Conservation (phyloP, 2,888 invertebrate genomes). For the Lacanobia oleracea region DNA sequence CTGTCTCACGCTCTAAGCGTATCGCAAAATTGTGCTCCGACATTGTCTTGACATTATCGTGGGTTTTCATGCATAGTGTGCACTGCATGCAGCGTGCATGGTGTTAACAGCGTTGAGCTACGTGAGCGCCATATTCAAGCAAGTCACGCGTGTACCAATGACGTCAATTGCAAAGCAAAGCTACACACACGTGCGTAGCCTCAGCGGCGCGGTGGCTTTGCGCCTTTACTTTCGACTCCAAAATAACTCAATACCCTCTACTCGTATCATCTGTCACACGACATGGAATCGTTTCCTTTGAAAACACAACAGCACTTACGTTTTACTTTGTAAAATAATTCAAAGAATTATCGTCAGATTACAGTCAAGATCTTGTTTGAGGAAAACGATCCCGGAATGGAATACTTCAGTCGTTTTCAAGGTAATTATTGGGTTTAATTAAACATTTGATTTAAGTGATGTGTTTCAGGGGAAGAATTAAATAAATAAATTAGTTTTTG, state of each 20-base stretch:
- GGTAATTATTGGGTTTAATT: slow-evolving; percentile 51
- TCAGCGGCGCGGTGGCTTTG: too few relatives aligned
- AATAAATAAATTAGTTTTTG: slow-evolving; percentile 34
- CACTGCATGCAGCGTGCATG: too few relatives aligned
- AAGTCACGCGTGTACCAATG: too few relatives aligned
- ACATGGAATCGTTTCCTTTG: neutral
- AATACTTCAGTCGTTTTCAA: slow-evolving; percentile 32
- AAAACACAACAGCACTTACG: slow-evolving; percentile 24
- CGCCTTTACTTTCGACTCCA: too few relatives aligned
- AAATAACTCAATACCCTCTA: neutral
- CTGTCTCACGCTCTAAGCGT: too few relatives aligned
- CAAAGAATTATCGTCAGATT: slow-evolving; percentile 45
- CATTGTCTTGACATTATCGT: too few relatives aligned
- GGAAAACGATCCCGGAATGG: slow-evolving; percentile 44
- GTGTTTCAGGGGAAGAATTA: slow-evolving; percentile 30
- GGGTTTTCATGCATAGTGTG: too few relatives aligned
- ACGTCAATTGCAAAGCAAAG: too few relatives aligned
- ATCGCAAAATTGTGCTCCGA: too few relatives aligned
- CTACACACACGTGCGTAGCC: too few relatives aligned
- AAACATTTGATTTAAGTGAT: slow-evolving; percentile 40
- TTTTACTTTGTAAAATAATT: slow-evolving; percentile 34
- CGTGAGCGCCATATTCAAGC: too few relatives aligned
- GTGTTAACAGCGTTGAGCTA: too few relatives aligned
- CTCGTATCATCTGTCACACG: slow-evolving; percentile 5
- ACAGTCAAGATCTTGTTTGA: slow-evolving; percentile 43